Evolutionary conservation across 2,113 vertebrate genomes (phyloP).

Genomic region (Sardina pilchardus): DNA sequence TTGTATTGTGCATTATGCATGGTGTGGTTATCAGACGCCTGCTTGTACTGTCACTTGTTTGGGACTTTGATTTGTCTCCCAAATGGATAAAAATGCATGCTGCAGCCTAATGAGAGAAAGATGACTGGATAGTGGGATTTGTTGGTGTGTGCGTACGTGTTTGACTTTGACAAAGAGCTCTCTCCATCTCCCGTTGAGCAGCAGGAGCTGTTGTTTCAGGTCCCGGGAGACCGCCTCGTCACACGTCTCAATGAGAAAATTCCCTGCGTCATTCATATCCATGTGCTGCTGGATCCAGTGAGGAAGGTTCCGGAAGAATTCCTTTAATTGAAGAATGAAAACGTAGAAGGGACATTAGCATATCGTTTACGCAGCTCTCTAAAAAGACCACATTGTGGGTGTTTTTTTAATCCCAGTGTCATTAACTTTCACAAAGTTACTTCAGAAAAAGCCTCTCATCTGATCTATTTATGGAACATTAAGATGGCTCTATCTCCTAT

Average conservation of each 20-base stretch:
- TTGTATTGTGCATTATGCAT: neutral
- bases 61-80: neutral
- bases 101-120: neutral
- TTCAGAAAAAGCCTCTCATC: neutral
- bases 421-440: neutral
- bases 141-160: slow-evolving; percentile 73
- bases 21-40: neutral
- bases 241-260: slow-evolving; percentile 96
- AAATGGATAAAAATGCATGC: neutral
- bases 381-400: neutral
- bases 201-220: slow-evolving; percentile 91
- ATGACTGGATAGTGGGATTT: neutral
- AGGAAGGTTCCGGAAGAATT: slow-evolving; percentile 75
- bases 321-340: slow-evolving; percentile 70
- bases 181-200: slow-evolving; percentile 82
- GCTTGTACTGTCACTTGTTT: neutral
- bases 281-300: slow-evolving; percentile 93
- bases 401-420: neutral
- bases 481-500: neutral
- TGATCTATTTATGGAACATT: neutral
- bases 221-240: slow-evolving; percentile 94
- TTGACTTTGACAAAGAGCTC: slow-evolving; percentile 90
- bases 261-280: slow-evolving; percentile 96
- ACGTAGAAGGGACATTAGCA: slow-evolving; percentile 62
- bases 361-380: slow-evolving; percentile 62